Conservation (phyloP, 2,888 invertebrate genomes). For the Bimastos eiseni region DNA sequence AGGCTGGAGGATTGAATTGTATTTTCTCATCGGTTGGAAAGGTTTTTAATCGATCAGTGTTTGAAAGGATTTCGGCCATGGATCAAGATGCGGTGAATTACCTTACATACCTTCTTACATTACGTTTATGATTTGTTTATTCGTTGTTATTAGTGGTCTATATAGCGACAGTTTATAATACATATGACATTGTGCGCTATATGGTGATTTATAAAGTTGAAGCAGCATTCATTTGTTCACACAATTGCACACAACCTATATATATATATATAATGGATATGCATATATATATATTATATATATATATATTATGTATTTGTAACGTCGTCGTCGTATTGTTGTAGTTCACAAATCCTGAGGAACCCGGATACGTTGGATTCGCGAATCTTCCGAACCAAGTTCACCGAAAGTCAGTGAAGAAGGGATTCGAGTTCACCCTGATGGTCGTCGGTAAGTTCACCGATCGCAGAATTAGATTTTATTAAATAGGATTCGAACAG, state of each 20-base stretch:
- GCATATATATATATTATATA: too few relatives aligned
- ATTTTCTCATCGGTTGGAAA: background rate
- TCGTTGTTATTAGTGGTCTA: too few relatives aligned
- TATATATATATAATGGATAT: too few relatives aligned
- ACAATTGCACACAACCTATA: too few relatives aligned
- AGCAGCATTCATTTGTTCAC: too few relatives aligned
- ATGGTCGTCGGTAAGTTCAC: conserved; percentile 81
- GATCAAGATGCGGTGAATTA: background rate
- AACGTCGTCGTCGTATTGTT: background rate
- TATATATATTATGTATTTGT: too few relatives aligned
- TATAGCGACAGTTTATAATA: too few relatives aligned
- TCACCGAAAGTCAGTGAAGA: conserved; percentile 93
- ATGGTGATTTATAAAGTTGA: too few relatives aligned
- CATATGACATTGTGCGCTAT: too few relatives aligned
- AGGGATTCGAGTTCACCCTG: conserved; percentile 93
- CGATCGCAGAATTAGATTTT: too few relatives aligned
- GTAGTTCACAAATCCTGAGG: conserved; percentile 53
- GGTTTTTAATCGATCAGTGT: background rate
- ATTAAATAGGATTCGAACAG: too few relatives aligned
- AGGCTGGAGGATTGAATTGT: background rate
- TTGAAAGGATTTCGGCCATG: background rate
- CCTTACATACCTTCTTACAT: background rate
- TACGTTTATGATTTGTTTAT: too few relatives aligned
- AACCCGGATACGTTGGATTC: conserved; percentile 77
- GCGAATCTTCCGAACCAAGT: conserved; percentile 96